These are phyloP conservation scores for Polyommatus iphigenia DNA, from an alignment of 2,888 invertebrate genomes.

Conservation along the genomic window DNA sequence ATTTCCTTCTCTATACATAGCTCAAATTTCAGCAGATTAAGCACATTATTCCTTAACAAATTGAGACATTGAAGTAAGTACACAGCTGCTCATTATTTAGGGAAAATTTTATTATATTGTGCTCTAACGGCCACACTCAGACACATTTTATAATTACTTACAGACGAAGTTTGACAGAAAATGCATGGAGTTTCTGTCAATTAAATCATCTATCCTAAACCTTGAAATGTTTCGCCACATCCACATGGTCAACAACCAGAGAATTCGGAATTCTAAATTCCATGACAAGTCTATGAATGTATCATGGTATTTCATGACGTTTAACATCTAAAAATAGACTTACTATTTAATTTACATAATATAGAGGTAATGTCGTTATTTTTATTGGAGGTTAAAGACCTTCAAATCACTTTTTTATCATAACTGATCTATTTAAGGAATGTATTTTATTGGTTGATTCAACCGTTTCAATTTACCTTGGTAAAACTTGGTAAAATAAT, in stretches of 20 bases:
- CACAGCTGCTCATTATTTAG: too few relatives aligned
- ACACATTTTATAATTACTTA: too few relatives aligned
- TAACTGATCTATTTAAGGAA: neutral
- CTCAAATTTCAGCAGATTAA: too few relatives aligned
- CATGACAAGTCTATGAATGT: neutral
- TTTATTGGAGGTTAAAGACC: neutral
- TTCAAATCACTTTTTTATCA: neutral
- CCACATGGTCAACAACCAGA: neutral
- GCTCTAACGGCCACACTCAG: too few relatives aligned
- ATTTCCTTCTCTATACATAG: too few relatives aligned
- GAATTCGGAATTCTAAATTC: neutral
- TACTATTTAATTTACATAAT: neutral
- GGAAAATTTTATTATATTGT: too few relatives aligned
- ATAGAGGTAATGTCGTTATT: neutral
- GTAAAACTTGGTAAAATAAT: too few relatives aligned
- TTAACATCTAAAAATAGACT: neutral
- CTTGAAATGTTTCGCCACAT: neutral
- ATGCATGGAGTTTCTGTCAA: too few relatives aligned
- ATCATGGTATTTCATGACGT: neutral
- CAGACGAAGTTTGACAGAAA: too few relatives aligned
- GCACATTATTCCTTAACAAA: too few relatives aligned
- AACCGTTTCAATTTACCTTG: neutral
- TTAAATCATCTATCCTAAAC: too few relatives aligned
- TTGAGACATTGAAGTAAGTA: too few relatives aligned
- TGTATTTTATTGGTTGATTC: neutral